These are phyloP conservation scores for Stenodera caucasica DNA, from an alignment of 2,888 invertebrate species.

Conservation along the genomic window DNA sequence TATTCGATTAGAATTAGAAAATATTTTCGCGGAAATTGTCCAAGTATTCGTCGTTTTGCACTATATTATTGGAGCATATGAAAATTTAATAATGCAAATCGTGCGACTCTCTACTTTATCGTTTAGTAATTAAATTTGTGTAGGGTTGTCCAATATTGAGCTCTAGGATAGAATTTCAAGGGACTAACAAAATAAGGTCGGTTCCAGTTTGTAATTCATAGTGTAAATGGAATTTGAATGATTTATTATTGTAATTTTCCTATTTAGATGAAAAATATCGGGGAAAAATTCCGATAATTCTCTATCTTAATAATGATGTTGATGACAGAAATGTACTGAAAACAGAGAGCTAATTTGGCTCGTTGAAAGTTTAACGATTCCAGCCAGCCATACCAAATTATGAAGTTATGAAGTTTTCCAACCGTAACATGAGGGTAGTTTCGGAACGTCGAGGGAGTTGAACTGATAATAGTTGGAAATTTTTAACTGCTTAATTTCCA, in stretches of 20 bases:
- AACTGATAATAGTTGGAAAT: background rate
- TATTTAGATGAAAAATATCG: background rate
- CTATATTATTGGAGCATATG: background rate
- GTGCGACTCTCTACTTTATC: slow-evolving; percentile 4
- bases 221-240: slow-evolving; percentile 7
- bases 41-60: too few species aligned
- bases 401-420: slow-evolving; percentile 5
- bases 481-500: background rate
- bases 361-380: background rate
- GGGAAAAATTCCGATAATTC: background rate
- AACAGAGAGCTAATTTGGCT: slow-evolving; percentile 5
- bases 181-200: background rate
- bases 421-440: slow-evolving; percentile 6
- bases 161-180: slow-evolving; percentile 7
- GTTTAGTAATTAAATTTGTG: slow-evolving; percentile 12
- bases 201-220: slow-evolving; percentile 12
- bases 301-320: background rate
- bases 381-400: slow-evolving; percentile 1
- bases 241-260: background rate
- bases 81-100: slow-evolving; percentile 15
- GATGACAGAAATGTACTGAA: background rate
- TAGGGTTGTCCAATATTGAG: slow-evolving; percentile 7
- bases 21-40: background rate
- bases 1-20: background rate
- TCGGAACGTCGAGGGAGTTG: background rate